Base-by-base conservation (phyloP, 2,797 vertebrate genomes). In the Rhabdomys pumilio region DNA sequence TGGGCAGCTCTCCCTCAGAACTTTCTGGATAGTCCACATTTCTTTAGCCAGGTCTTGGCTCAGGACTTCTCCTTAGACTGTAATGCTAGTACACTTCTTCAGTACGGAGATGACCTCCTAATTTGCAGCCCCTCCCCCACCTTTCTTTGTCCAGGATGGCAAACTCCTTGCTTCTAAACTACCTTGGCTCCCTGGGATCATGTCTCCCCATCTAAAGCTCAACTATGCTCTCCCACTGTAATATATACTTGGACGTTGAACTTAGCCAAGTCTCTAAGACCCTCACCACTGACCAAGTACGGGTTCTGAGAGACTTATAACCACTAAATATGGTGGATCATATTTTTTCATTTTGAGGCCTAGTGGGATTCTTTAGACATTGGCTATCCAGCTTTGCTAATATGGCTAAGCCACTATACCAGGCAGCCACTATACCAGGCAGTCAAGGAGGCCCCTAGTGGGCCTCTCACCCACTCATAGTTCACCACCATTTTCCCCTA, bases 311-410 rank as follows among this genome's bases (percentile, higher is more conserved):
- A 20, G 47, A 55, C 20, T 8, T 53, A n/a, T 2, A 72, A 20
- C 34, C 47, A 24, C 34, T 34, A 38, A 17, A 17, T 20, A 53
- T 0, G 0, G 44, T 0, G 3, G 29, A 50, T 9, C 47, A 38
- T 6, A n/a, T 50, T 22, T 5, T n/a, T 61, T 67, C 44, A 50
- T 50, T 50, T 47, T 67, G 2, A 31, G 12, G 12, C 19, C 31
- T 86, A 3, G 31, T 69, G 20, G 31, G 83, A 67, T 31, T 63
- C 14, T 63, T 44, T 29, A 11, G 5, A 12, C 38, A 31, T 5
- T 44, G 59, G 59, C 20, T 31, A 14, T 9, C 59, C 17, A 44
- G 31, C 29, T 83, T 83, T 63, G 81, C 9, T 41, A 47, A 31
- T 61, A 44, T 2, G 29, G 38, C 15, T 61, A 67, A 50, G 29